Evolutionary conservation across 2,797 vertebrate genomes (phyloP), one percentile per base, ranked within the genome.

Genomic region (Meda fulgida): DNA sequence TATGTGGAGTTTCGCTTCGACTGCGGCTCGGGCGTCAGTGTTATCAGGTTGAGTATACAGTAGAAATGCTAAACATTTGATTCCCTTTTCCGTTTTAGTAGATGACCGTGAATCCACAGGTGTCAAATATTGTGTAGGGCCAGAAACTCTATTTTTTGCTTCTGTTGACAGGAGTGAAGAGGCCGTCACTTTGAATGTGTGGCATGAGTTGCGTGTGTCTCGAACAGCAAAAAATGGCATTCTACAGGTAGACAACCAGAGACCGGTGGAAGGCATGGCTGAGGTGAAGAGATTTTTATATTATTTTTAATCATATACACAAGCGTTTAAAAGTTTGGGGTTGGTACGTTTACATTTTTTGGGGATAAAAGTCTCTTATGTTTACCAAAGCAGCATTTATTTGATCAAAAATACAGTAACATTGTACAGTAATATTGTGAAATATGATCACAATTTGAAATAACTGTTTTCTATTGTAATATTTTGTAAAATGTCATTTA

Each of bases 161-260:
- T 82, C 89, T 7, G 55, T 63, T 87, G 80, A 53, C 89, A 99
- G 98, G 95, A 99, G 97, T 86, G 94, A 96, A 85, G 96, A 97
- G 76, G 91, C 96, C 71, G 87, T 99, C 76, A 92, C 86, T 69
- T 90, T 98, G 84, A 93, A 96, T 66, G 90, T 94, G 0, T 99
- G 98, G 98, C 98, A 99, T 0, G 97, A 99, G 34, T 31, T 99
- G 46, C 95, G 92, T 63, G 96, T 98, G 38, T 98, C 97, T 55
- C 97, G 98, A 19, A 99, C 98, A 0, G 98, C 97, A 0, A 99
- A 97, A 92, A 99, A 96, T 6, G 98, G 98, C 0, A 97, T 99
- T 91, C 92, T 99, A 0, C 97, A 98, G 88, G 97, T 99, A 92
- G 98, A 99, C 90, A 95, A 93, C 73, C 98, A 99, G 92, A 95